phyloP scores from a whole-genome alignment of 2,797 vertebrate genomes.

The Xerus rutilus region DNA sequence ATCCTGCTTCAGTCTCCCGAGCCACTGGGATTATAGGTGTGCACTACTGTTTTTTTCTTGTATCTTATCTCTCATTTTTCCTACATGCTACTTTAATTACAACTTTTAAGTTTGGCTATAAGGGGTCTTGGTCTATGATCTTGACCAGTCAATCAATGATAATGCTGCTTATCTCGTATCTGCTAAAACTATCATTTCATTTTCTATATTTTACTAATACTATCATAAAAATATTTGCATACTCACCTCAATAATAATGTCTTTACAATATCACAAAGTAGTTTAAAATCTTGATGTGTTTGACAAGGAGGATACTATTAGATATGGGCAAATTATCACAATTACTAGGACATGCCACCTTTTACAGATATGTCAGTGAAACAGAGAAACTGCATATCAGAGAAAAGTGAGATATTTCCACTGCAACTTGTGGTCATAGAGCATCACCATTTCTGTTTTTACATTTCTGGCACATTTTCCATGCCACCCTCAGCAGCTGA shows the following conservation, averaged over 20 bases:
- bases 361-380: not conserved
- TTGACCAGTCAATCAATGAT: not conserved
- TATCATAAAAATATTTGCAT: not conserved
- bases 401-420: not conserved
- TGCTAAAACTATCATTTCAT: not conserved
- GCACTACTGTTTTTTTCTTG: not conserved
- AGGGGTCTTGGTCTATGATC: not conserved
- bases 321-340: not conserved
- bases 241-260: not conserved
- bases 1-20: no score
- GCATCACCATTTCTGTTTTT: not conserved
- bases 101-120: not conserved
- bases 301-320: not conserved
- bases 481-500: not conserved
- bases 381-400: not conserved
- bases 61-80: not conserved
- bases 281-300: not conserved
- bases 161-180: not conserved
- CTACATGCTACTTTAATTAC: not conserved
- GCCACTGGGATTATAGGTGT: no score
- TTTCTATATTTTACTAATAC: not conserved
- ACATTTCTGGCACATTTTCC: slow-evolving; percentile 34
- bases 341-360: not conserved
- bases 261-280: not conserved
- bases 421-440: not conserved